A percentile compares a stretch with the other conserved stretches of the same genome.
These are phyloP conservation scores for Labeo rohita DNA, from an alignment of 2,113 vertebrate genomes.

Conservation along the genomic window DNA sequence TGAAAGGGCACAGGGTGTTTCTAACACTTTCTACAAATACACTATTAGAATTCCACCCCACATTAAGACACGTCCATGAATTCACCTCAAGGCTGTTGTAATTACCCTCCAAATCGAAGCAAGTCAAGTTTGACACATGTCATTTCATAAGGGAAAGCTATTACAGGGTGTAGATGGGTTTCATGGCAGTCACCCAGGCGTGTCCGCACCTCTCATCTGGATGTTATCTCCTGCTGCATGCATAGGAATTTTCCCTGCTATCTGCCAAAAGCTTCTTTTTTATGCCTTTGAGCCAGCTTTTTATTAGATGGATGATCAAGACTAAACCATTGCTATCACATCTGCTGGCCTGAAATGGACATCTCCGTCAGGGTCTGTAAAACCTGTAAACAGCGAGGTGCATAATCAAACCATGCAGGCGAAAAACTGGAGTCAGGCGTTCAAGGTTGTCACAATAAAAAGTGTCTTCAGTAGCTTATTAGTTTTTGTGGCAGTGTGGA, in stretches of 20 bases:
- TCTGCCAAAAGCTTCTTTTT: constrained; percentile 14
- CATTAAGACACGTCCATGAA: background rate
- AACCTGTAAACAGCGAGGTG: background rate
- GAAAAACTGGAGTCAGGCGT: background rate
- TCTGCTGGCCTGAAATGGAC: constrained; percentile 18
- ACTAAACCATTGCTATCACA: background rate
- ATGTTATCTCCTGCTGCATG: constrained; percentile 28
- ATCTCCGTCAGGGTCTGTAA: constrained; percentile 19
- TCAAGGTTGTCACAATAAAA: background rate
- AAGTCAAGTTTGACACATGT: constrained; percentile 34
- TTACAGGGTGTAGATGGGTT: constrained; percentile 39
- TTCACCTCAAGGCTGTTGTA: constrained; percentile 21
- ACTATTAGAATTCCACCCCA: constrained; percentile 12
- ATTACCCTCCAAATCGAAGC: constrained; percentile 33
- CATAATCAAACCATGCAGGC: constrained; percentile 13
- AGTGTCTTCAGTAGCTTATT: background rate
- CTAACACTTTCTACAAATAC: background rate
- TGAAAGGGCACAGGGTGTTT: background rate
- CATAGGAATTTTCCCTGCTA: constrained; percentile 1
- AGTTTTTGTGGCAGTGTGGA: background rate
- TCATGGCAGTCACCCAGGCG: constrained; percentile 26
- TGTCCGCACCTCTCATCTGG: constrained; percentile 5
- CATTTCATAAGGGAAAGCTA: constrained; percentile 30
- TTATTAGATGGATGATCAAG: constrained; percentile 40
- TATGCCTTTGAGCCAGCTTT: background rate